Percentiles rank a stretch among this genome's conserved stretches.
Conservation (phyloP, 1,140 invertebrate species). For the Pseudomyrmex gracilis region DNA sequence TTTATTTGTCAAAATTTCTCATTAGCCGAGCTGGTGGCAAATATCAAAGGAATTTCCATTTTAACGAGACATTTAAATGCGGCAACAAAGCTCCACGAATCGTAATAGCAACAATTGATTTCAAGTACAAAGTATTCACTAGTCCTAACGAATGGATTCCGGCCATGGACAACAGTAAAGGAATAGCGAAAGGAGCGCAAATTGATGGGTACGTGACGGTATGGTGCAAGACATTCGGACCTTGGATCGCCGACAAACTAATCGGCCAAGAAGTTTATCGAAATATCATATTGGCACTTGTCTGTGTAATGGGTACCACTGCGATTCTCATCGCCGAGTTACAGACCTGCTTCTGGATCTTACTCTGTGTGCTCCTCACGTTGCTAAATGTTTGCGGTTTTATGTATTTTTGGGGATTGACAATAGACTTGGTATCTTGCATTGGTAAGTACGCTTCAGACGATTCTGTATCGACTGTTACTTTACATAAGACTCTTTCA, state of each 20-base stretch:
- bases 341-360: constrained; percentile 92
- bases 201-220: constrained; percentile 88
- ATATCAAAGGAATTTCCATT: constrained; percentile 89
- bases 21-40: constrained; percentile 89
- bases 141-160: constrained; percentile 89
- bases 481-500: constrained; percentile 7
- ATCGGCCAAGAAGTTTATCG: constrained; percentile 91
- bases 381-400: constrained; percentile 93
- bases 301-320: constrained; percentile 93
- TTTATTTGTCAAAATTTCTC: constrained; percentile 90
- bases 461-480: not conserved
- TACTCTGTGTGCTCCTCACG: constrained; percentile 91
- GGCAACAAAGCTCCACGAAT: constrained; percentile 87
- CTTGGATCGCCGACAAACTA: constrained; percentile 92
- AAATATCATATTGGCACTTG: constrained; percentile 92
- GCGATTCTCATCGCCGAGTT: constrained; percentile 92
- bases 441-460: constrained; percentile 86
- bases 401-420: constrained; percentile 94
- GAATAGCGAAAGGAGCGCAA: constrained; percentile 85
- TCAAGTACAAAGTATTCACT: constrained; percentile 87
- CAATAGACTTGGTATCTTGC: constrained; percentile 94
- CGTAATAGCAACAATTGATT: constrained; percentile 87
- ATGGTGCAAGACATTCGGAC: constrained; percentile 90
- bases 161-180: constrained; percentile 90
- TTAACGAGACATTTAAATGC: constrained; percentile 87